phyloP scores from a whole-genome alignment of 2,797 vertebrate species.

The Neopelma chrysocephalum region DNA sequence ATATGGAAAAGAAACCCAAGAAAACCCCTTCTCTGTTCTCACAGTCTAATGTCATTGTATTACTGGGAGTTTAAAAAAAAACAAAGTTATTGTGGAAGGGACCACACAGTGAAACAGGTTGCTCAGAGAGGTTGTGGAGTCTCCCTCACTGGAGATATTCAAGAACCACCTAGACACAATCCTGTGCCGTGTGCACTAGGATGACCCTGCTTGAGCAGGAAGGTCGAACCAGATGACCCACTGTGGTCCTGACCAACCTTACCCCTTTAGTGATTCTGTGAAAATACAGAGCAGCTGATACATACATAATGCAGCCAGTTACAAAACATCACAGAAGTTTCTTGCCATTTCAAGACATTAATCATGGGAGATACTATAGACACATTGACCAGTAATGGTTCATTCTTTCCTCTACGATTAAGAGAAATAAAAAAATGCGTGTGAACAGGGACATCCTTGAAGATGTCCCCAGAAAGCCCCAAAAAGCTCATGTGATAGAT shows the following conservation, averaged over 20 bases:
- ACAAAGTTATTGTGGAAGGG: not conserved
- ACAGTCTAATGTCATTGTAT: conserved; percentile 59
- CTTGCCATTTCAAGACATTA: not conserved
- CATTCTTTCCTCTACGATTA: not conserved
- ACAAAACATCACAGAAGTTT: not conserved
- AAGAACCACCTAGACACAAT: not conserved
- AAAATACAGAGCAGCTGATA: not conserved
- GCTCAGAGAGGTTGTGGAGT: not conserved
- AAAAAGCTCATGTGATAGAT: not conserved
- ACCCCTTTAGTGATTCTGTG: not conserved
- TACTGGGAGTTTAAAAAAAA: conserved; percentile 66
- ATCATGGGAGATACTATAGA: not conserved
- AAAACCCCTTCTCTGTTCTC: conserved; percentile 30
- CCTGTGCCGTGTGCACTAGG: not conserved
- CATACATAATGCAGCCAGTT: not conserved
- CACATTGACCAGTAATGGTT: not conserved
- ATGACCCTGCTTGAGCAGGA: not conserved
- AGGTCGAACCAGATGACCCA: not conserved
- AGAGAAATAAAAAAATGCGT: not conserved
- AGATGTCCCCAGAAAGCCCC: not conserved
- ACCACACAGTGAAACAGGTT: not conserved
- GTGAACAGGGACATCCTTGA: not conserved
- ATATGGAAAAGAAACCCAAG: not conserved
- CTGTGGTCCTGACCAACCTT: not conserved
- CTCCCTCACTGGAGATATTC: not conserved